Evolutionary conservation across 37 sponge, comb jelly and placozoan genomes (phyloP).

Genomic region (Axinella damicornis): DNA sequence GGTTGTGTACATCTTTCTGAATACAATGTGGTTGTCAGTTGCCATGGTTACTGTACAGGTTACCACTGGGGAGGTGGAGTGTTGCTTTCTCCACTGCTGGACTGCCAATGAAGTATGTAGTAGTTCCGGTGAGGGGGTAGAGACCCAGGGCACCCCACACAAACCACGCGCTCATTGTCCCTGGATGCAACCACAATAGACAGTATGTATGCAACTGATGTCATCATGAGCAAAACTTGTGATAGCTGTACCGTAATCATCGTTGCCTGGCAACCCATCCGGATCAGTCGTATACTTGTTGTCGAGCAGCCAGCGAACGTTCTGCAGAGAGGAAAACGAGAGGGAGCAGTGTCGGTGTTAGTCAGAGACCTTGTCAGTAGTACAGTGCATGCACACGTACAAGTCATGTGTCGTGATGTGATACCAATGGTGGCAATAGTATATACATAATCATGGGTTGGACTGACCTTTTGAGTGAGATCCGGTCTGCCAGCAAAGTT

Average conservation of each 20-base stretch:
- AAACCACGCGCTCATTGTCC: constrained; percentile 73
- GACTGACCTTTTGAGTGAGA: constrained; percentile 61
- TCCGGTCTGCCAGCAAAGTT: constrained; percentile 43
- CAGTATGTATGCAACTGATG: too few species aligned
- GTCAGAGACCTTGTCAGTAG: too few species aligned
- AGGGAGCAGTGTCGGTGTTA: neutral
- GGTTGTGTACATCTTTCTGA: too few species aligned
- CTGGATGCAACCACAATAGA: too few species aligned
- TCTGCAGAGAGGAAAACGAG: neutral
- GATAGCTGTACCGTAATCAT: constrained; percentile 69
- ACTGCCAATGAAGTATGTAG: constrained; percentile 51
- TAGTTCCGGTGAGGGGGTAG: constrained; percentile 65
- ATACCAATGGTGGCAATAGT: too few species aligned
- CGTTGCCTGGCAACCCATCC: constrained; percentile 63
- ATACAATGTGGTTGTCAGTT: too few species aligned
- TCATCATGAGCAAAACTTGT: too few species aligned
- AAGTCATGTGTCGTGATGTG: too few species aligned
- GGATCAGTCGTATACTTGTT: constrained; percentile 53
- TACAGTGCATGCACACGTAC: too few species aligned
- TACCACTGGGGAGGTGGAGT: constrained; percentile 27
- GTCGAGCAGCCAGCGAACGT: constrained; percentile 61
- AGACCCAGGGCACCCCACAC: constrained; percentile 61
- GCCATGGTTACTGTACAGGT: too few species aligned
- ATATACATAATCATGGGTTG: too few species aligned
- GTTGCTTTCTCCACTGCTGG: constrained; percentile 34